Conservation (phyloP, 2,113 vertebrate genomes). For the Notarius lentiginosus region DNA sequence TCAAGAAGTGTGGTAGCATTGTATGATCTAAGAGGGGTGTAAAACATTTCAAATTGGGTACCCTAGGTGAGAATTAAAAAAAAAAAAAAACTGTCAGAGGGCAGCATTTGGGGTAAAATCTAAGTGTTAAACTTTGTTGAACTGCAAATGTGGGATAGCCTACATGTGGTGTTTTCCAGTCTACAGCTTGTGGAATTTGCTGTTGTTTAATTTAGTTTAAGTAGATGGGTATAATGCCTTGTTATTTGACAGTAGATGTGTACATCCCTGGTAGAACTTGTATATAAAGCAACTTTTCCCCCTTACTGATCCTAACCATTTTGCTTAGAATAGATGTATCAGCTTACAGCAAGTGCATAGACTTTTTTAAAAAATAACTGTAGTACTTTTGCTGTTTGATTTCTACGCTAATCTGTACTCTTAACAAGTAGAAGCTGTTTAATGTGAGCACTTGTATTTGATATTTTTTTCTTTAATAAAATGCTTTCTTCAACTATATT, state of each 20-base stretch:
- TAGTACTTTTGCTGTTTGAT: constrained; percentile 23
- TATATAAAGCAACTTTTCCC: not conserved
- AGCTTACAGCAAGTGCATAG: constrained; percentile 4
- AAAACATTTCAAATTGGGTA: not conserved
- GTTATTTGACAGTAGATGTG: constrained; percentile 26
- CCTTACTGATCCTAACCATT: constrained; percentile 12
- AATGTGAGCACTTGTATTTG: constrained; percentile 40
- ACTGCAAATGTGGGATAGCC: not conserved
- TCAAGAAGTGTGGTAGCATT: not conserved
- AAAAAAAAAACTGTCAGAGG: not conserved
- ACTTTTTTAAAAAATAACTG: not conserved
- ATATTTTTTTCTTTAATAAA: constrained; percentile 44
- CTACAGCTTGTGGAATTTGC: constrained; percentile 15
- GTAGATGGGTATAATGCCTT: constrained; percentile 19
- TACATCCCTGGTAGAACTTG: constrained; percentile 14
- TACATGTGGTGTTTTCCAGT: constrained; percentile 17
- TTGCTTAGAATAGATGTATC: constrained; percentile 3
- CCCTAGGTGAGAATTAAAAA: not conserved
- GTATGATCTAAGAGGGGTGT: not conserved
- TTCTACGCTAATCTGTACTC: constrained; percentile 28
- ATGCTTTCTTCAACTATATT: constrained; percentile 18
- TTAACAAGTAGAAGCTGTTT: constrained; percentile 36
- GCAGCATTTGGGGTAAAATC: not conserved
- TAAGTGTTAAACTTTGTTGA: not conserved
- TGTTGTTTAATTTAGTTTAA: constrained; percentile 26